Conservation (phyloP, 2,797 vertebrate species). For the Cephalopachus bancanus region DNA sequence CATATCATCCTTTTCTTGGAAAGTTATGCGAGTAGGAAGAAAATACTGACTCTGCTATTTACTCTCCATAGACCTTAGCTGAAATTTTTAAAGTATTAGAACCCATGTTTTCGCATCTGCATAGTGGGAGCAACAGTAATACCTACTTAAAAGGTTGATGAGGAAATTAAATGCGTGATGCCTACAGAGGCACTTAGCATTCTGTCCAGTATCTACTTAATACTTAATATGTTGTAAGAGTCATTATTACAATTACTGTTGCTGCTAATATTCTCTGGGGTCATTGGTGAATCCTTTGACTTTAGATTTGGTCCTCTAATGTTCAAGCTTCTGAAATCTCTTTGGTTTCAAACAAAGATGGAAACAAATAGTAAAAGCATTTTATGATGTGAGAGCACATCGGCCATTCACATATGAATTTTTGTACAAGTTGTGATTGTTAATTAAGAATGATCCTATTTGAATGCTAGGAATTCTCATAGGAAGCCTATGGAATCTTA, state of each 20-base stretch:
- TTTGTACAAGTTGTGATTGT: not conserved
- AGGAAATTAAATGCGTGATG: not conserved
- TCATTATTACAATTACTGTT: slow-evolving; percentile 35
- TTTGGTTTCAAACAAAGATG: slow-evolving; percentile 54
- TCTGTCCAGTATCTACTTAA: slow-evolving; percentile 1
- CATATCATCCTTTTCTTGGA: slow-evolving; percentile 63
- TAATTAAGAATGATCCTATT: slow-evolving; percentile 1
- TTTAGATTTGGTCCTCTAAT: not conserved
- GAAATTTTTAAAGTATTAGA: slow-evolving; percentile 59
- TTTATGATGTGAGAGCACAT: not conserved
- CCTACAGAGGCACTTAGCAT: not conserved
- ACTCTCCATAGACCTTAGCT: slow-evolving; percentile 55
- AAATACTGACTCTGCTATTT: slow-evolving; percentile 73
- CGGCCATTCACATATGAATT: not conserved
- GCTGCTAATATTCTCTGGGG: not conserved
- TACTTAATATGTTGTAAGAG: not conserved
- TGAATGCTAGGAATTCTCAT: not conserved
- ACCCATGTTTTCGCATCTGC: slow-evolving; percentile 15
- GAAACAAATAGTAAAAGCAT: slow-evolving; percentile 11
- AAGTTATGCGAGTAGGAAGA: slow-evolving; percentile 38
- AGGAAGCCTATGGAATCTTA: not conserved
- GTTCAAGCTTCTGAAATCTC: not conserved
- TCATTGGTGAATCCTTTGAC: not conserved
- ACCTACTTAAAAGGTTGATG: not conserved
- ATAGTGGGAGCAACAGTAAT: not conserved